Evolutionary conservation across 2,888 invertebrate species (phyloP), one percentile per base, ranked within the genome.

Genomic region (Aphidoletes aphidimyza): DNA sequence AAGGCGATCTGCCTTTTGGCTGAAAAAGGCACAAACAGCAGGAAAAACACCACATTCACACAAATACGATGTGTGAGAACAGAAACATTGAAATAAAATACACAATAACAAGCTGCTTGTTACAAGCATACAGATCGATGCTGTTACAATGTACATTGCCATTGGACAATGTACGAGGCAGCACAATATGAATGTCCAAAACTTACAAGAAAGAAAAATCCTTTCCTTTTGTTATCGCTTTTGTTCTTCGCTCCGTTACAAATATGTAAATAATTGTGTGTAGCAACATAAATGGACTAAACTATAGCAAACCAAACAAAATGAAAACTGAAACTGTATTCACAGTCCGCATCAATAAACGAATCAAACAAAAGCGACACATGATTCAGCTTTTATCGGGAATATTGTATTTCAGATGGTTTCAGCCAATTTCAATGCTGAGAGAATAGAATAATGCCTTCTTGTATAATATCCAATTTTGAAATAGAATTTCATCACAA

Each of bases 241-340:
- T 54, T 54, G 22, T 22, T 54, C 5, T 22, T 22, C 54, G 6
- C 54, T 54, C 22, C 54, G 9, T 6, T 54, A 54, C 34, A 69
- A 69, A 69, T 69, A 69, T 69, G 69, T 69, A 69, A 69, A 69
- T 54, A 69, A 69, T 69, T 30, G 34, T 69, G 69, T 69, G 69
- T 69, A 30, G 30, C 30, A 17, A 47, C n/a, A 47, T 11, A 47
- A 47, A 47, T 47, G 17, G 2, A 17, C 19, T 17, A 47, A 47
- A 47, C 39, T 39, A 5, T 39, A 39, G 5, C 39, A 5, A 11
- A 39, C 39, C 39, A 39, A 39, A 39, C 11, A 11, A 39, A 39
- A 39, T 39, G 39, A 11, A 39, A n/a, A n/a, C n/a, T n/a, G n/a
- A n/a, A 42, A 14, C 42, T 14, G 42, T 14, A 42, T 19, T 2